Percentiles rank a stretch among this genome's conserved stretches.
Conservation (phyloP, 2,797 vertebrate genomes). For the Rhinella marina region DNA sequence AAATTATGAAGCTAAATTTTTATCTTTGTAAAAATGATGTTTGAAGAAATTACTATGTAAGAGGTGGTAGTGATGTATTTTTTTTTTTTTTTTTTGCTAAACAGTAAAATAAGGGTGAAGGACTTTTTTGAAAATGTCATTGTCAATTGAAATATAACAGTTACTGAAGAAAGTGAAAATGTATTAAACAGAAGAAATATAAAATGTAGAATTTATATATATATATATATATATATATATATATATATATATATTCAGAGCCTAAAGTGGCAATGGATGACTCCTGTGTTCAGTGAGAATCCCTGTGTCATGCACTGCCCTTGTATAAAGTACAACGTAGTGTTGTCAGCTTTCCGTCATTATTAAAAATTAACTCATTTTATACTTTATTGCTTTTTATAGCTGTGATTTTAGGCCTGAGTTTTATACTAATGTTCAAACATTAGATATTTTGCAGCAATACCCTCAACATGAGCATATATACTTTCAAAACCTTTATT, state of each 20-base stretch:
- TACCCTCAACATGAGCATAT: neutral
- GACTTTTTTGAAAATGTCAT: neutral
- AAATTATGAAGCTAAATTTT: neutral
- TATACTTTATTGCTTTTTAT: neutral
- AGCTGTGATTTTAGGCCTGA: neutral
- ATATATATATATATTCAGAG: neutral
- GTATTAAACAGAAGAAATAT: neutral
- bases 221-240: neutral
- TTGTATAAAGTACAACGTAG: neutral
- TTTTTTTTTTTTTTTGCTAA: slow-evolving; percentile 24
- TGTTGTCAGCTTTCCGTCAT: neutral
- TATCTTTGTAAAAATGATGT: slow-evolving; percentile 26
- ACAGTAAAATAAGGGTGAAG: neutral
- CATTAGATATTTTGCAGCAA: neutral
- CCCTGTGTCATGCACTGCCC: neutral
- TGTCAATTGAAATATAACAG: neutral
- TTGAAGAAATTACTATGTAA: slow-evolving; percentile 7
- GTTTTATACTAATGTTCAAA: neutral
- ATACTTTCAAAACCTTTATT: neutral
- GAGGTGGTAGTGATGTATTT: neutral
- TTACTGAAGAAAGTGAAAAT: neutral
- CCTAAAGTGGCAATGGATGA: neutral
- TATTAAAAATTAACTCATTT: neutral
- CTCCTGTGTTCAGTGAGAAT: neutral
- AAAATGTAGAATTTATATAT: neutral